Evolutionary conservation across 2,888 invertebrate species (phyloP), one percentile per base, ranked within the genome.

Genomic region (Ganaspis brasiliensis): DNA sequence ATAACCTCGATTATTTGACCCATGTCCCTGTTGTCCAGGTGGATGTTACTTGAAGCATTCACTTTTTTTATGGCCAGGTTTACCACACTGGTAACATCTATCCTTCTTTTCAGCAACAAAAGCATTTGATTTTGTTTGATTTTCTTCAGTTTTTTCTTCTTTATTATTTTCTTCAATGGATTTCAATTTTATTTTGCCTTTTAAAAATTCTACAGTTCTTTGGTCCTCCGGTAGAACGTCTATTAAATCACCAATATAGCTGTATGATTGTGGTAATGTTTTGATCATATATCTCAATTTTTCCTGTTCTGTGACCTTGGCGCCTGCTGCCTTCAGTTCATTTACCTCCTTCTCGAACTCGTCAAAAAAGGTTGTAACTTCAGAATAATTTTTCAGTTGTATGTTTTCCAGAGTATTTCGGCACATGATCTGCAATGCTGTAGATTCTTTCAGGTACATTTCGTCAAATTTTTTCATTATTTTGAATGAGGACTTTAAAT

Each of bases 201-300:
- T 85, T 6, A 87, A 45, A 77, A 82, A 87, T 2, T 85, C 85
- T 0, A 83, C 82, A 8, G 84, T 87, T 77, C 82, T 73, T 12
- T 86, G 78, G 9, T 73, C 61, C 70, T 78, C 83, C 49, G 77
- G 79, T 16, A 87, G 21, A 0, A 82, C 76, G 79, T 87, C 84
- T 8, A 86, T 76, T 19, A 84, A 67, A 77, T 85, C 87, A 16
- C 84, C 85, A 67, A 86, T 82, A 67, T 87, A 77, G 67, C 83
- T 84, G n/a, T 83, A 82, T 21, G 74, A 76, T 72, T 56, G 35
- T 61, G 87, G 85, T 21, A 87, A 72, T 45, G 82, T 77, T 57
- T 74, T 84, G 9, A 87, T 26, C 82, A 87, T 79, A 70, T 86
- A 87, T 19, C 77, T 81, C 40, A 86, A 37, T 75, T 87, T 86